These are phyloP conservation scores for Peromyscus melanophrys DNA, from an alignment of 2,797 vertebrate genomes.

Conservation along the genomic window DNA sequence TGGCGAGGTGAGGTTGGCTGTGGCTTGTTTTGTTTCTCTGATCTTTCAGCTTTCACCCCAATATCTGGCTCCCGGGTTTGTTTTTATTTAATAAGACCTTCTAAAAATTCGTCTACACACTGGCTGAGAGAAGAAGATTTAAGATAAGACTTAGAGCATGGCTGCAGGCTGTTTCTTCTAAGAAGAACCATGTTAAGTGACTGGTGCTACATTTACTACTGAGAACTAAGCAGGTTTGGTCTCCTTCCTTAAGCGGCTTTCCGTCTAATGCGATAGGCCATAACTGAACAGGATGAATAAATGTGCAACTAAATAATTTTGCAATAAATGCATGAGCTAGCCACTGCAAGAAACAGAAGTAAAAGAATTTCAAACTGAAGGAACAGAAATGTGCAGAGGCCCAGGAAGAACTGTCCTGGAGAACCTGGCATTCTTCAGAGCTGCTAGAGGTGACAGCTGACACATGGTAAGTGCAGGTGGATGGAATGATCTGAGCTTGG, in stretches of 20 bases:
- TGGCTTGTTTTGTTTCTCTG: no score
- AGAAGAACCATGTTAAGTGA: not conserved
- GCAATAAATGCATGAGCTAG: not conserved
- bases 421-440: not conserved
- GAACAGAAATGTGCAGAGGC: not conserved
- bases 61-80: no score
- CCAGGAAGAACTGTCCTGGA: not conserved
- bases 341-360: not conserved
- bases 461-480: not conserved
- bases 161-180: not conserved
- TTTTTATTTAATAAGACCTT: no score
- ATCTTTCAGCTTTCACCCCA: no score
- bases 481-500: not conserved
- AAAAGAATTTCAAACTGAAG: not conserved
- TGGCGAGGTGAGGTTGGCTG: no score
- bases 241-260: not conserved
- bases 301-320: not conserved
- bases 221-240: not conserved
- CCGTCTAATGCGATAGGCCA: not conserved
- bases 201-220: not conserved
- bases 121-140: not conserved
- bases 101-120: no score
- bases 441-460: not conserved
- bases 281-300: not conserved
- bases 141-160: not conserved